phyloP scores from a whole-genome alignment of 2,888 invertebrate genomes.

The Catocala sponsa region DNA sequence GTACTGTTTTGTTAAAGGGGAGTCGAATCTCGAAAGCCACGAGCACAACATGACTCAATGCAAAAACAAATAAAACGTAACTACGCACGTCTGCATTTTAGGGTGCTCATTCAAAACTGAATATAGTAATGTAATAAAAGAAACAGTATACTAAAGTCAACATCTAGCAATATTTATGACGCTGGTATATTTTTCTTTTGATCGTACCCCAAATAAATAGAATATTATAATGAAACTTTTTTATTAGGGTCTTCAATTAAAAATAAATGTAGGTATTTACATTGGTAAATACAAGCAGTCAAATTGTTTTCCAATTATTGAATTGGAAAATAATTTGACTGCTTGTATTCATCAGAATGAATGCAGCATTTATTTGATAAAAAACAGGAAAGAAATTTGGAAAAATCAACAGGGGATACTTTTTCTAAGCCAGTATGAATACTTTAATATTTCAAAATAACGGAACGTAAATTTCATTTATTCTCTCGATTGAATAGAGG shows the following conservation, averaged over 20 bases:
- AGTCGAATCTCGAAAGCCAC: slow-evolving; percentile 43
- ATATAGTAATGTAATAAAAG: too few species aligned
- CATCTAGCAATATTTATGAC: too few species aligned
- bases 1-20: slow-evolving; percentile 58
- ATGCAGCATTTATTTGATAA: neutral
- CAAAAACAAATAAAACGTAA: slow-evolving; percentile 1
- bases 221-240: neutral
- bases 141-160: too few species aligned
- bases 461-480: slow-evolving; percentile 72
- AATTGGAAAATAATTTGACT: neutral
- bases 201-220: too few species aligned
- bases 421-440: slow-evolving; percentile 30
- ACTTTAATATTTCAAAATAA: slow-evolving; percentile 54
- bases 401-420: slow-evolving; percentile 23
- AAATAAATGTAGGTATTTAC: too few species aligned
- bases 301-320: too few species aligned
- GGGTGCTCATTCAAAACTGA: too few species aligned
- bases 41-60: slow-evolving; percentile 12
- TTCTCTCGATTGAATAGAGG: slow-evolving; percentile 70
- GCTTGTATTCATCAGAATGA: neutral
- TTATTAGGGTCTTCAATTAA: neutral
- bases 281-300: too few species aligned
- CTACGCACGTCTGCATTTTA: too few species aligned
- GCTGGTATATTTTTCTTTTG: too few species aligned
- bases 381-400: slow-evolving; percentile 33